phyloP scores from a whole-genome alignment of 2,113 vertebrate genomes.

The Oncorhynchus tshawytscha region DNA sequence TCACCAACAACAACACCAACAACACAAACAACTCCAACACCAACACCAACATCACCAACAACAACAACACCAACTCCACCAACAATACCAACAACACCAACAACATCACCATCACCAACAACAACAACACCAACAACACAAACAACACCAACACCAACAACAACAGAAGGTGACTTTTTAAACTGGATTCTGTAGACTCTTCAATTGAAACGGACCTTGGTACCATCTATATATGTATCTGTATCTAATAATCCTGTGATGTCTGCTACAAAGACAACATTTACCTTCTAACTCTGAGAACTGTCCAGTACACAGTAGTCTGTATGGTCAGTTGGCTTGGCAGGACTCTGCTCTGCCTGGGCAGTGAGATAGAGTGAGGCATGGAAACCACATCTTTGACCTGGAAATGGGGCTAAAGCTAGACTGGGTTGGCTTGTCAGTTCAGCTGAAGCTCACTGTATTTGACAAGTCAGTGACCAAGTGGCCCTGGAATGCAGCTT shows the following conservation, averaged over 20 bases:
- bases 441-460: conserved; percentile 19
- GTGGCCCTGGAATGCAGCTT: conserved; percentile 12
- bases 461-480: conserved; percentile 46
- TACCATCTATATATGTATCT: too few relatives aligned
- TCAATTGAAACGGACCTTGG: too few relatives aligned
- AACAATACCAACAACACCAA: too few relatives aligned
- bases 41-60: too few relatives aligned
- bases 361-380: too few relatives aligned
- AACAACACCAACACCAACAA: too few relatives aligned
- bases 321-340: background rate
- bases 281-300: too few relatives aligned
- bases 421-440: conserved; percentile 1
- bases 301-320: background rate
- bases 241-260: background rate
- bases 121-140: too few relatives aligned
- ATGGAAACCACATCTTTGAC: background rate
- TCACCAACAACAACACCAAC: rapidly evolving
- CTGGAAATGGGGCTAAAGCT: background rate
- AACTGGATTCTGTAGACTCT: too few relatives aligned
- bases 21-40: rapidly evolving
- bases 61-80: rapidly evolving
- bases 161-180: too few relatives aligned
- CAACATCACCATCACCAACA: rapidly evolving
- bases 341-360: background rate
- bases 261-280: too few relatives aligned